Evolutionary conservation across 2,888 invertebrate genomes (phyloP), one percentile per base, ranked within the genome.

Genomic region (Pheosia gnoma): DNA sequence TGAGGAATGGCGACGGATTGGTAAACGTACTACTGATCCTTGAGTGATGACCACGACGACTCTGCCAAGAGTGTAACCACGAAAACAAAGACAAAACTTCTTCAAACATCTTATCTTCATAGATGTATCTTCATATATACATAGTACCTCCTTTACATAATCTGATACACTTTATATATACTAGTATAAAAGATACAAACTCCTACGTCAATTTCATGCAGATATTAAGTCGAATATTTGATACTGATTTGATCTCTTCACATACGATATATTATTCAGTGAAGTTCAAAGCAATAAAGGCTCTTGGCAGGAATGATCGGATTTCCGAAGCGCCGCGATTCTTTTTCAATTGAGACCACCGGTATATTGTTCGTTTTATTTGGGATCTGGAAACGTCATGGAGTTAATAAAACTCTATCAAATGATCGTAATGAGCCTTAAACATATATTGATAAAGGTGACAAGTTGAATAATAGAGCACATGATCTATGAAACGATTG

Each of bases 201-300:
- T 51, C 47, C 4, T 51, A 5, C 25, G 7, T 54, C 10, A 54
- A 54, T 37, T 54, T 54, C 53, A 25, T 9, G 25, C 52, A 52
- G 13, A 38, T 5, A 8, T 54, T 11, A 54, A 38, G 37, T 38
- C 36, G 53, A 37, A 36, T 37, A 54, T 54, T 38, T 38, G 53
- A 54, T 54, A 54, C 53, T 36, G 53, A 54, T 54, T 54, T 54
- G 36, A 54, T 54, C 53, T 54, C 38, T 54, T 52, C 36, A 54
- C 53, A 54, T 54, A 37, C 38, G 38, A 38, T 54, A 54, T 38
- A 37, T 54, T 54, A 54, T 54, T 54, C 53, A 54, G 53, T 38
- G 53, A 54, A 54, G 37, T 54, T 54, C 53, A 54, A 54, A 54
- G 53, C 53, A 38, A 54, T 54, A 54, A 54, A 54, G 25, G 37